Conservation (phyloP, 2,797 vertebrate species). For the Coilia nasus region DNA sequence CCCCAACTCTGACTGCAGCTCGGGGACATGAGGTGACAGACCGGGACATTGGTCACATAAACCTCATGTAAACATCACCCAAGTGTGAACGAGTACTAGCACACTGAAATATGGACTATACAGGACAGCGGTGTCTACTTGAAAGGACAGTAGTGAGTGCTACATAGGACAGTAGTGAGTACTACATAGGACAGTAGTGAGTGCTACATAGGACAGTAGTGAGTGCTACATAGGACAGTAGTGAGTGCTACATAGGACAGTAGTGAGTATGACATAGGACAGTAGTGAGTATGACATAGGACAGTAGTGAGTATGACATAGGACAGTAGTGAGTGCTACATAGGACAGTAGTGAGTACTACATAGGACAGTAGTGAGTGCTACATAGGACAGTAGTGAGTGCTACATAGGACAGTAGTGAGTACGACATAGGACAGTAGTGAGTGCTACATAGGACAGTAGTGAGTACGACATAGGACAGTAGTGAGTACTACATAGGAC, state of each 20-base stretch:
- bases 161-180: background rate
- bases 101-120: too few species aligned
- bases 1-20: background rate
- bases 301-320: background rate
- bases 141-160: background rate
- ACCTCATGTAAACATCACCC: too few species aligned
- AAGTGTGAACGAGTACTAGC: too few species aligned
- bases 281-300: too few species aligned
- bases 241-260: background rate
- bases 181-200: background rate
- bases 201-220: background rate
- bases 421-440: background rate
- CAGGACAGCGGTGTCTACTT: too few species aligned
- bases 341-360: too few species aligned
- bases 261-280: background rate
- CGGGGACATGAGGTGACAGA: too few species aligned
- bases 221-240: too few species aligned
- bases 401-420: too few species aligned
- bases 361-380: background rate
- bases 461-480: too few species aligned
- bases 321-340: background rate
- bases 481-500: background rate
- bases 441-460: background rate
- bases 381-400: background rate
- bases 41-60: too few species aligned